These are phyloP conservation scores for Triplophysa dalaica DNA, from an alignment of 2,113 vertebrate genomes.

Conservation along the genomic window DNA sequence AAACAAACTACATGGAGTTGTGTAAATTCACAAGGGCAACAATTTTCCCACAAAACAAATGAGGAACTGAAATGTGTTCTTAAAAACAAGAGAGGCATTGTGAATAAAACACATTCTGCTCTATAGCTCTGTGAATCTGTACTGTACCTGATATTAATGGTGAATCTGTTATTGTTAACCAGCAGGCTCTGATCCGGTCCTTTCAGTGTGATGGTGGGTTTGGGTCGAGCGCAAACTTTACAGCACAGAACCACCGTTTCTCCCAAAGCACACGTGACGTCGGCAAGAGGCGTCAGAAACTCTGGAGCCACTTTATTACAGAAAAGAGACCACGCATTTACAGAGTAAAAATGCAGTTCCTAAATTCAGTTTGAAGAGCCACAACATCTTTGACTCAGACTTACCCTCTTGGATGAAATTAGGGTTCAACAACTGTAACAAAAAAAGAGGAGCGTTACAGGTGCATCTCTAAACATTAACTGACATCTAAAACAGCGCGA, in stretches of 20 bases:
- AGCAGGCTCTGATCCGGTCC: constrained; percentile 91
- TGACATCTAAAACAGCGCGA: background rate
- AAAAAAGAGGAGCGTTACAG: constrained; percentile 48
- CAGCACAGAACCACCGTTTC: constrained; percentile 93
- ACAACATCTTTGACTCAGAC: constrained; percentile 54
- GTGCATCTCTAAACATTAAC: background rate
- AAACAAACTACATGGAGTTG: too few relatives aligned
- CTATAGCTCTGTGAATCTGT: background rate
- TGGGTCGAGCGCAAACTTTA: constrained; percentile 94
- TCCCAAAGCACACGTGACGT: constrained; percentile 90
- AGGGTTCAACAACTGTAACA: constrained; percentile 94
- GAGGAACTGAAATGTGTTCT: too few relatives aligned
- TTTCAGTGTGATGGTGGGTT: constrained; percentile 88
- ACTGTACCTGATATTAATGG: constrained; percentile 75
- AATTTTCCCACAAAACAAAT: too few relatives aligned
- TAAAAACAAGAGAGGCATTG: background rate
- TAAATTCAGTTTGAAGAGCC: background rate
- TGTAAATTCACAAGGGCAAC: too few relatives aligned
- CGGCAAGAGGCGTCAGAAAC: constrained; percentile 89
- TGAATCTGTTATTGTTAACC: constrained; percentile 83
- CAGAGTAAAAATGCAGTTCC: too few relatives aligned
- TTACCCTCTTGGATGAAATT: constrained; percentile 99
- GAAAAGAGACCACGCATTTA: background rate
- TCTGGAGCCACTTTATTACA: constrained; percentile 87
- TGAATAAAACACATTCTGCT: background rate